A percentile compares a stretch with the other conserved stretches of the same genome.
phyloP scores from a whole-genome alignment of 2,888 invertebrate genomes.

The Acutogordius australiensis region DNA sequence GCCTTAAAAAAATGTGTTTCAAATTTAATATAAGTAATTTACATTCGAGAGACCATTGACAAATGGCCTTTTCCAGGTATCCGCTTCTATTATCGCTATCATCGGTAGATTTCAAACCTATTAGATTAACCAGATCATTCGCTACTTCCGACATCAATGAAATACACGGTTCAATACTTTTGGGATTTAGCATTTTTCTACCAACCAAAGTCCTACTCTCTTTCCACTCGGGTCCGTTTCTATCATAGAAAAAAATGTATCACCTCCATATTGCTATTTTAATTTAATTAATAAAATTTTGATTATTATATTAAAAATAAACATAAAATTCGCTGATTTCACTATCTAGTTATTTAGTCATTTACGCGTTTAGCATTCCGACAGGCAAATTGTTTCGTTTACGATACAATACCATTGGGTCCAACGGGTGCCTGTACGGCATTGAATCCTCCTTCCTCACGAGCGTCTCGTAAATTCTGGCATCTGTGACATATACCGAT shows the following conservation, averaged over 20 bases:
- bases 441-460: conserved; percentile 20
- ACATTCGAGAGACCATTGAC: background rate
- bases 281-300: too few relatives aligned
- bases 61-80: background rate
- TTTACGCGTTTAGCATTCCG: conserved; percentile 23
- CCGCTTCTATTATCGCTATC: background rate
- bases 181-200: background rate
- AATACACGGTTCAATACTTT: background rate
- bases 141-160: background rate
- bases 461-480: conserved; percentile 21
- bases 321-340: too few relatives aligned
- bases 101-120: background rate
- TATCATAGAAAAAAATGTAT: too few relatives aligned
- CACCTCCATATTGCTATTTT: too few relatives aligned
- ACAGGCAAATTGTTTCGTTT: conserved; percentile 19
- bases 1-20: too few relatives aligned
- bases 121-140: background rate
- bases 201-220: background rate
- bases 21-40: too few relatives aligned
- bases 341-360: too few relatives aligned
- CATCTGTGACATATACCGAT: conserved; percentile 22
- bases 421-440: conserved; percentile 21
- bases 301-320: too few relatives aligned
- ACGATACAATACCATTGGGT: conserved; percentile 22
- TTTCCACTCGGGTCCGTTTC: background rate